Evolutionary conservation across 2,888 invertebrate genomes (phyloP).

Genomic region (Andrena haemorrhoa): DNA sequence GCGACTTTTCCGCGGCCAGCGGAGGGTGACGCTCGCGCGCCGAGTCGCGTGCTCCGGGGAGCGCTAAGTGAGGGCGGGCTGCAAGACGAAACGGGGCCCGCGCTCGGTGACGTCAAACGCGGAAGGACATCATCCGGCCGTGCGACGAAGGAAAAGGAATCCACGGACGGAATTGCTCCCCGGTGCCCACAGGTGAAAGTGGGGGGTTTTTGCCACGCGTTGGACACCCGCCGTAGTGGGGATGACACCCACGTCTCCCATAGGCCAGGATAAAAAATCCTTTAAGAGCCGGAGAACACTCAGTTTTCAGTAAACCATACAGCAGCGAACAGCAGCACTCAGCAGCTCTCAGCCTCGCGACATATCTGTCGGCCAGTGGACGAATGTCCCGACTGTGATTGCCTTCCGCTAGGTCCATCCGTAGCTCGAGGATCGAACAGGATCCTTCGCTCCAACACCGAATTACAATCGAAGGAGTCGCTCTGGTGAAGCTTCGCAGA

Average conservation of each 20-base stretch:
- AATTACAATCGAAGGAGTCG: no score
- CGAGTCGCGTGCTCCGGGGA: not conserved
- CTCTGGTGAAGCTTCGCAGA: no score
- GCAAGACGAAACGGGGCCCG: conserved; percentile 46
- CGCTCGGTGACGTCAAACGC: conserved; percentile 49
- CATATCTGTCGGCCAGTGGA: no score
- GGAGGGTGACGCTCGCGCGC: not conserved
- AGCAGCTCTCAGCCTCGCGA: no score
- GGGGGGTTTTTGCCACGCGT: conserved; percentile 58
- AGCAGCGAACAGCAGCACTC: conserved; percentile 26
- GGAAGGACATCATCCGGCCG: conserved; percentile 29
- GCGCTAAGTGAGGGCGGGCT: conserved; percentile 35
- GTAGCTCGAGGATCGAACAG: no score
- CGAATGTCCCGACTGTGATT: no score
- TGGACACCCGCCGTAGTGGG: conserved; percentile 55
- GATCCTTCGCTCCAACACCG: no score
- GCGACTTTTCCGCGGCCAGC: not conserved
- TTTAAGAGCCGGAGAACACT: conserved; percentile 56
- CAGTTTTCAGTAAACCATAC: conserved; percentile 68
- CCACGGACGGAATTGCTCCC: conserved; percentile 7
- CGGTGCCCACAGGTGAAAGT: conserved; percentile 24
- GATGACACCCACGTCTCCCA: conserved; percentile 56
- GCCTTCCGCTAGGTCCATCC: no score
- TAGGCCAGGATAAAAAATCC: conserved; percentile 74
- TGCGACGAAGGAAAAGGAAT: conserved; percentile 18